Base-by-base conservation (phyloP, 2,888 invertebrate species). In the Hypomecis punctinalis region DNA sequence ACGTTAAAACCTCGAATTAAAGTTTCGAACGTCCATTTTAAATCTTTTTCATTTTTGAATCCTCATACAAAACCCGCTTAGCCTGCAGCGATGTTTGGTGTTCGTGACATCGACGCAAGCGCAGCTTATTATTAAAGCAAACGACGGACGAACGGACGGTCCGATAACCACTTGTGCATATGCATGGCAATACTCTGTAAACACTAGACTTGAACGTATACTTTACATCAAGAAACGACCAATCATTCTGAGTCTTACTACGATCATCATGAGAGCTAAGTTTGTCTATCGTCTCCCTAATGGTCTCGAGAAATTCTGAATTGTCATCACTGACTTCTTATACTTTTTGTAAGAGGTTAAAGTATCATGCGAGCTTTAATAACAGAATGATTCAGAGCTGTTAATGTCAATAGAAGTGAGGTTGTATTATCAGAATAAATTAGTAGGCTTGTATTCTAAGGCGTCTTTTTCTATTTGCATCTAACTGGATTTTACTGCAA, bases 51-150 rank as follows among this genome's bases (percentile, higher is more conserved):
- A 70, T 79, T 86, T 83, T 85, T 77, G 67, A 76, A 79, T 75
- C 77, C 75, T 73, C 69, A 67, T 73, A 73, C 73, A 75, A 73
- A 76, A 77, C 76, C 67, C 72, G 80, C 79, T 78, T 74, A 77
- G 81, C 83, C 79, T 68, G 79, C 65, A 73, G 82, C 84, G 70
- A 72, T 91, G 90, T 91, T 91, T 91, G 88, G 85, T 76, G 85
- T 87, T 91, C 91, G 91, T 92, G 92, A 91, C 90, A 89, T 74
- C 82, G 79, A 81, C 85, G 85, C 86, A 76, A 79, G 84, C 87
- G 82, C 82, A 79, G 78, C 82, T 90, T 90, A 91, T 91, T 91
- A 88, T 90, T 91, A 90, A 89, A 90, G 89, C 89, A 92, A 91
- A 91, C 71, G 63, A 64, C 81, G 83, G 76, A 84, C 83, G 81